Evolutionary conservation across 2,888 invertebrate genomes (phyloP).

Genomic region (Epirrhoe alternata): DNA sequence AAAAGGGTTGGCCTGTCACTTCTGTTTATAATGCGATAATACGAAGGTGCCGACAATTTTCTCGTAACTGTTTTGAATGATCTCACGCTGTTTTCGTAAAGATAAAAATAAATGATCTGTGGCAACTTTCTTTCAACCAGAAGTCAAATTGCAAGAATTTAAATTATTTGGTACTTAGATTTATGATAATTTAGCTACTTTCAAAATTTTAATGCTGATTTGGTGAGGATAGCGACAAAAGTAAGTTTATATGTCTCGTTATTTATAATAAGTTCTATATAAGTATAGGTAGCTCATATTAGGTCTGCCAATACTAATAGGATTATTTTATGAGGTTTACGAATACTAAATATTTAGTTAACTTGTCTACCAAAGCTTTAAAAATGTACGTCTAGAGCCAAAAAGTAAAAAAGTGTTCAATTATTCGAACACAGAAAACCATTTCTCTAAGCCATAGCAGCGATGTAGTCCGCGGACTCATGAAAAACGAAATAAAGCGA

Average conservation of each 20-base stretch:
- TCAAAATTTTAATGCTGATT: too few species aligned
- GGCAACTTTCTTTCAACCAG: background rate
- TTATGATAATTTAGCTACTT: too few species aligned
- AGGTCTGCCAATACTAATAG: too few species aligned
- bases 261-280: too few species aligned
- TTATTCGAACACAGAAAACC: constrained; percentile 33
- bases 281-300: too few species aligned
- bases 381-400: constrained; percentile 4
- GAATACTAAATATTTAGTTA: background rate
- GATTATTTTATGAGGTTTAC: too few species aligned
- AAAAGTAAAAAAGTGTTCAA: constrained; percentile 18
- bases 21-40: constrained; percentile 39
- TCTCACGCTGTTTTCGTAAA: constrained; percentile 24
- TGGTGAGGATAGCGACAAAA: too few species aligned
- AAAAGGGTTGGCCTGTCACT: constrained; percentile 61
- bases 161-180: too few species aligned
- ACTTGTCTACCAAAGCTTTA: background rate
- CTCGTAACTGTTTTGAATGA: constrained; percentile 30
- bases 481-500: constrained; percentile 40
- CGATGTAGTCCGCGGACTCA: constrained; percentile 14
- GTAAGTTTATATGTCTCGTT: too few species aligned
- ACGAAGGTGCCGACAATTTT: constrained; percentile 44
- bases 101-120: background rate
- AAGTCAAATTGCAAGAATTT: background rate
- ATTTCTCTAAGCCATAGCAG: constrained; percentile 27